These are phyloP conservation scores for Solenopsis invicta DNA, from an alignment of 1,140 invertebrate genomes.

Conservation along the genomic window DNA sequence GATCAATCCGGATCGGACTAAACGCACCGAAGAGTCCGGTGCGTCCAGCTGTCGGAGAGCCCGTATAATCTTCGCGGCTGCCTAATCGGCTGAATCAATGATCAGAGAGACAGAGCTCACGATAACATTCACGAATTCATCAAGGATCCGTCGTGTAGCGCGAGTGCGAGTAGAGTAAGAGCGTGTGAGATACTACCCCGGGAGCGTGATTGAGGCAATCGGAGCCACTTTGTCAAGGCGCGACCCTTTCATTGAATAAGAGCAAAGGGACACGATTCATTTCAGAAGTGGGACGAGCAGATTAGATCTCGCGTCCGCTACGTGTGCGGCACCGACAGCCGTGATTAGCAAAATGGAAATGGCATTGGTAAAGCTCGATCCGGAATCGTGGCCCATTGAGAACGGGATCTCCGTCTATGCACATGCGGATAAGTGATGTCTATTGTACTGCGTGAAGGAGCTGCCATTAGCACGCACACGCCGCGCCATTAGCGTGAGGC, in stretches of 20 bases:
- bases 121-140: constrained; percentile 61
- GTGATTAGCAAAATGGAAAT: constrained; percentile 37
- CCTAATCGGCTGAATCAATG: constrained; percentile 44
- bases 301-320: constrained; percentile 68
- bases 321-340: constrained; percentile 16
- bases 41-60: background rate
- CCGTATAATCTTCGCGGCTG: constrained; percentile 33
- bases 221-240: constrained; percentile 61
- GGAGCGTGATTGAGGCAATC: constrained; percentile 66
- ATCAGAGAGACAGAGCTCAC: background rate
- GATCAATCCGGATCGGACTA: constrained; percentile 16
- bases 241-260: constrained; percentile 75
- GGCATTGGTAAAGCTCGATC: constrained; percentile 30
- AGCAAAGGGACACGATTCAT: constrained; percentile 72
- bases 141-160: constrained; percentile 19
- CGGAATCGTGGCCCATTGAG: constrained; percentile 30
- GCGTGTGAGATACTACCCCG: constrained; percentile 41
- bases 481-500: constrained; percentile 13
- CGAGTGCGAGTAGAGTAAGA: background rate
- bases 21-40: background rate
- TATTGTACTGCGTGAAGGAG: constrained; percentile 49
- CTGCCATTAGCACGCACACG: constrained; percentile 55
- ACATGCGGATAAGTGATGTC: background rate
- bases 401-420: background rate
- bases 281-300: constrained; percentile 68